A percentile compares a stretch with the other conserved stretches of the same genome.
phyloP scores from a whole-genome alignment of 1,140 invertebrate species.

The Ectropis grisescens region DNA sequence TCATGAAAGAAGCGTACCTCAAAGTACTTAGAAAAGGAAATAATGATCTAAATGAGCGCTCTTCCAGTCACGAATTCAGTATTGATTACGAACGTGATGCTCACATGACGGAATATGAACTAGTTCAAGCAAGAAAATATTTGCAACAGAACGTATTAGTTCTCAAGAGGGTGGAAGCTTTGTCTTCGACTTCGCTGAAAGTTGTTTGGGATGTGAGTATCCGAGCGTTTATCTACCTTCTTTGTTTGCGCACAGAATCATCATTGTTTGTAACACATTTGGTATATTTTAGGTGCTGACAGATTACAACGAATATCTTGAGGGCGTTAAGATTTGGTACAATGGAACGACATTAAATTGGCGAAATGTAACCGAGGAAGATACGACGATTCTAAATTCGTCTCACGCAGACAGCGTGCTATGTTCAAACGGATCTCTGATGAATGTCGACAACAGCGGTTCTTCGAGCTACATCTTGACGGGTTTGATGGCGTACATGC shows the following conservation, averaged over 20 bases:
- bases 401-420: constrained; percentile 27
- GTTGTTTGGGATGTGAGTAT: constrained; percentile 87
- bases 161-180: constrained; percentile 80
- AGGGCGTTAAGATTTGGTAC: constrained; percentile 95
- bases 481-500: constrained; percentile 77
- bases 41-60: constrained; percentile 39
- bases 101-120: constrained; percentile 81
- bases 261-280: no score
- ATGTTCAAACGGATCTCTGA: constrained; percentile 70
- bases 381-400: constrained; percentile 31
- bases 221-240: constrained; percentile 1
- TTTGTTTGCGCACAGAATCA: no score
- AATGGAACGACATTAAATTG: constrained; percentile 58
- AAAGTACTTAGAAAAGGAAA: constrained; percentile 53
- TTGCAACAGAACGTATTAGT: constrained; percentile 87
- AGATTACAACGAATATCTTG: constrained; percentile 75
- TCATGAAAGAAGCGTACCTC: constrained; percentile 59
- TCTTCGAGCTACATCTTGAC: constrained; percentile 71
- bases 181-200: constrained; percentile 85
- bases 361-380: constrained; percentile 43
- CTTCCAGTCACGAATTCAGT: constrained; percentile 32
- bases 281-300: constrained; percentile 51
- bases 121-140: constrained; percentile 83
- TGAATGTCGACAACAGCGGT: constrained; percentile 75
- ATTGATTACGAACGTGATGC: constrained; percentile 68